Conservation (phyloP, 2,888 invertebrate genomes). For the Criorhina ranunculi region DNA sequence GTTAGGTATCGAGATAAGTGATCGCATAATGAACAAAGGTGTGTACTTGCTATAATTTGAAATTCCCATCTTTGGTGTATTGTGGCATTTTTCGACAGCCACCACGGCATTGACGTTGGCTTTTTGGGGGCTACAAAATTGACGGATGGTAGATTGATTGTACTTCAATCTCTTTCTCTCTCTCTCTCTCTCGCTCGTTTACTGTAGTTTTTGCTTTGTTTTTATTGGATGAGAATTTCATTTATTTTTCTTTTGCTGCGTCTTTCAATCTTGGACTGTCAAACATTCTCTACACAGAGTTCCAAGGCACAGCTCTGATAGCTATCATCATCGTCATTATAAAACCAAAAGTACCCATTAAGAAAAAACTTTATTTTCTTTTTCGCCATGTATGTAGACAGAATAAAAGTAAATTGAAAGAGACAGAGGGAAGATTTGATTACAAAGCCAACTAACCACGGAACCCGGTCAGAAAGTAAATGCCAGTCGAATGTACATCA, state of each 20-base stretch:
- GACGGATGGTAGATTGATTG: constrained; percentile 76
- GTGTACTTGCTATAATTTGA: constrained; percentile 77
- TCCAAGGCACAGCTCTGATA: constrained; percentile 56
- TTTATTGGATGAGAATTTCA: constrained; percentile 40
- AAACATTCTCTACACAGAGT: constrained; percentile 37
- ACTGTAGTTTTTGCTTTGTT: constrained; percentile 7
- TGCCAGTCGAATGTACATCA: constrained; percentile 39
- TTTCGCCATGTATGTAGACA: constrained; percentile 2
- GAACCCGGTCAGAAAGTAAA: constrained; percentile 57
- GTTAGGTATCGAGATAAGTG: constrained; percentile 74
- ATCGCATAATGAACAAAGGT: constrained; percentile 77
- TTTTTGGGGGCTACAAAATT: constrained; percentile 69
- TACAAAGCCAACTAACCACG: constrained; percentile 69
- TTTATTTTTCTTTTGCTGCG: constrained; percentile 28
- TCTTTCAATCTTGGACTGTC: constrained; percentile 37
- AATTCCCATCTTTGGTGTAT: constrained; percentile 76
- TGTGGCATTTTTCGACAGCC: constrained; percentile 72
- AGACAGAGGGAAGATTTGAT: constrained; percentile 71
- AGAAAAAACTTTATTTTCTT: constrained; percentile 70
- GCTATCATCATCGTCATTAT: constrained; percentile 76
- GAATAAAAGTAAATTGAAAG: constrained; percentile 60
- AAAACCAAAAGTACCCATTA: constrained; percentile 74
- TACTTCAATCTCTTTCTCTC: constrained; percentile 17
- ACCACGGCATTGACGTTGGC: constrained; percentile 37
- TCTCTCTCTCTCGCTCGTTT: background rate